Percentiles rank a stretch among this genome's conserved stretches.
phyloP scores from a whole-genome alignment of 2,113 vertebrate species.

The Myotis yumanensis region DNA sequence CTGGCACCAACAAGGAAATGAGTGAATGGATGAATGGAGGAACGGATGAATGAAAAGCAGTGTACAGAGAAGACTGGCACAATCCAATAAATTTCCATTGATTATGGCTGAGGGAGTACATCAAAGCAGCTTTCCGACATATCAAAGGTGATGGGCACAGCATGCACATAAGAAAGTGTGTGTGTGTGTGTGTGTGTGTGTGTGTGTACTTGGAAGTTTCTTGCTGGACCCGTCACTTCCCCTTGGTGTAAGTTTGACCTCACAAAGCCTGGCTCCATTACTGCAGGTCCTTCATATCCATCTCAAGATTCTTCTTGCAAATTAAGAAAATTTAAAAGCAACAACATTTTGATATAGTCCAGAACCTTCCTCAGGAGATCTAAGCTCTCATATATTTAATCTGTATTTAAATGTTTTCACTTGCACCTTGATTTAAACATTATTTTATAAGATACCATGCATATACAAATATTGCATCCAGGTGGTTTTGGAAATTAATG shows the following conservation, averaged over 20 bases:
- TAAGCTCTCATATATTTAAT: neutral
- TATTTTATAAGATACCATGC: no score
- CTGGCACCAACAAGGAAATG: accelerated
- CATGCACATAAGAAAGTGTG: accelerated
- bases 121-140: neutral
- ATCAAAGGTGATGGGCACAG: neutral
- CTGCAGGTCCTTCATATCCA: no score
- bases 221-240: neutral
- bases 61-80: accelerated
- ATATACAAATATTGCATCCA: no score
- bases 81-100: accelerated
- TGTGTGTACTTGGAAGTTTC: no score
- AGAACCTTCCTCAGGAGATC: neutral
- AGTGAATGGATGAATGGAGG: accelerated
- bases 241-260: accelerated
- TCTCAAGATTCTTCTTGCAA: neutral
- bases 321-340: neutral
- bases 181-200: no score
- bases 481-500: neutral
- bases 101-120: accelerated
- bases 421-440: neutral
- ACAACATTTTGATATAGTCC: neutral
- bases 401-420: neutral
- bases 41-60: accelerated
- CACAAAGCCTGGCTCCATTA: neutral